These are phyloP conservation scores for Agrotis ipsilon DNA, from an alignment of 2,888 invertebrate genomes.

Conservation along the genomic window DNA sequence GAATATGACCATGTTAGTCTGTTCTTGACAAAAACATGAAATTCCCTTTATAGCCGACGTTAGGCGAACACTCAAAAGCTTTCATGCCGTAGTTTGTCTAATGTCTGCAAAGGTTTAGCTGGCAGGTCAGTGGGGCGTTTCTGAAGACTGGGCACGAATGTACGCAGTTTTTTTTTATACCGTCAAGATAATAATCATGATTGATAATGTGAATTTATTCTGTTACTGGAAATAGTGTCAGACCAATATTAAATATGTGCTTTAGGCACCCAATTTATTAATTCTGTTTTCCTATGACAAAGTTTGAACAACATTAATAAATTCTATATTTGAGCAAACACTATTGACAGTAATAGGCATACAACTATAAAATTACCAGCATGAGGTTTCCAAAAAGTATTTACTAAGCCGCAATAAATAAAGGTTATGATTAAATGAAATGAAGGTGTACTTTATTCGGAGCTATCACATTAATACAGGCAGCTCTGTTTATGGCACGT, in stretches of 20 bases:
- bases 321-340: constrained; percentile 2
- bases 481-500: constrained; percentile 72
- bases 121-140: constrained; percentile 43
- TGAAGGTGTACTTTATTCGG: constrained; percentile 73
- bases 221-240: not conserved
- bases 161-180: not conserved
- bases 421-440: constrained; percentile 55
- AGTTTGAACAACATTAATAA: constrained; percentile 4
- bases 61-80: constrained; percentile 68
- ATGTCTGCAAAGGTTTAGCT: constrained; percentile 58
- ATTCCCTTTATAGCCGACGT: constrained; percentile 61
- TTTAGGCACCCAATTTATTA: not conserved
- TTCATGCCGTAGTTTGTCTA: constrained; percentile 62
- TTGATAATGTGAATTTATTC: not conserved
- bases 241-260: not conserved
- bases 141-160: constrained; percentile 13
- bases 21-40: constrained; percentile 59
- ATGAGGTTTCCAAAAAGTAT: constrained; percentile 35
- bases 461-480: constrained; percentile 74
- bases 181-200: not conserved
- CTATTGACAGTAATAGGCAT: constrained; percentile 4
- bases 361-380: constrained; percentile 28
- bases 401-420: constrained; percentile 41
- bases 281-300: not conserved
- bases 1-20: constrained; percentile 46